Evolutionary conservation across 2,797 vertebrate genomes (phyloP).

Genomic region (Molossus alvarezi): DNA sequence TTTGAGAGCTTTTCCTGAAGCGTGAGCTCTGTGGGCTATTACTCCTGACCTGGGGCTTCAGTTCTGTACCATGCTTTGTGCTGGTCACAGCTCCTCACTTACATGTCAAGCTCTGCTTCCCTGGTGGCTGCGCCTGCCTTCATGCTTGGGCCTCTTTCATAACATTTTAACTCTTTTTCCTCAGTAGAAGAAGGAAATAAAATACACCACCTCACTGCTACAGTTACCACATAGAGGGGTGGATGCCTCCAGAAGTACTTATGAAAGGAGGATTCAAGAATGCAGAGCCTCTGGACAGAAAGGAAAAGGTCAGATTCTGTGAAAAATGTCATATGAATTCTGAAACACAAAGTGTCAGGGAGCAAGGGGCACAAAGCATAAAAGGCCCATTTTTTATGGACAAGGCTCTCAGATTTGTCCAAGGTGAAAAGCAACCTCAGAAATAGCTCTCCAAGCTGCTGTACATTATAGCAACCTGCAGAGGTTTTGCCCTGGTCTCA

Average conservation of each 20-base stretch:
- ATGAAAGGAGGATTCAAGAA: neutral
- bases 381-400: fast-evolving
- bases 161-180: neutral
- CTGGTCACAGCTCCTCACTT: neutral
- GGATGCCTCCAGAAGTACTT: neutral
- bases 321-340: neutral
- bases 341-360: neutral
- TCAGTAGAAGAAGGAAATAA: neutral
- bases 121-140: neutral
- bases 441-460: neutral
- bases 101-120: neutral
- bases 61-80: fast-evolving
- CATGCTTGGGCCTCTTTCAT: neutral
- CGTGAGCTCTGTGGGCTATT: fast-evolving
- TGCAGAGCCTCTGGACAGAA: neutral
- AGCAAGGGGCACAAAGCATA: neutral
- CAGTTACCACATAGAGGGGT: neutral
- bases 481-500: neutral
- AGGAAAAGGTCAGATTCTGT: neutral
- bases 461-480: neutral
- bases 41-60: neutral
- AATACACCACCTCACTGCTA: neutral
- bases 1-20: neutral
- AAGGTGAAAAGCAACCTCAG: neutral
- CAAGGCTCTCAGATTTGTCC: neutral